These are phyloP conservation scores for Grammomys dolichurus DNA, from an alignment of 2,113 vertebrate genomes.

Conservation along the genomic window DNA sequence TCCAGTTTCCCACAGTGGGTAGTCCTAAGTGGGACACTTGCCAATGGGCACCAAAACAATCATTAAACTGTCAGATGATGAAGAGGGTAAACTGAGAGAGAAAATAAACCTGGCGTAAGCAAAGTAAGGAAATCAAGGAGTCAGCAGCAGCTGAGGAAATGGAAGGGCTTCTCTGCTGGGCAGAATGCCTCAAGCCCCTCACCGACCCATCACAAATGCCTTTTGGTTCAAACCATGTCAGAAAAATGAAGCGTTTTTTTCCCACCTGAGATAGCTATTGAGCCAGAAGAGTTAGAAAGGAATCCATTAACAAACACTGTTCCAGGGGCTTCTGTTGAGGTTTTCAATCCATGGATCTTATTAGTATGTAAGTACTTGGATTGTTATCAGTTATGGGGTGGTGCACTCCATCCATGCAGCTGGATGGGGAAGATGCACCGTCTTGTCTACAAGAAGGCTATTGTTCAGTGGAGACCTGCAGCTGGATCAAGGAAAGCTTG, in stretches of 20 bases:
- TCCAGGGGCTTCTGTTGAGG: neutral
- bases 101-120: neutral
- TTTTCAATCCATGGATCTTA: neutral
- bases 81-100: slow-evolving; percentile 60
- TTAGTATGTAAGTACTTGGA: neutral
- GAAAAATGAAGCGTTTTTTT: neutral
- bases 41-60: slow-evolving; percentile 48
- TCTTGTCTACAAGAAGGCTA: neutral
- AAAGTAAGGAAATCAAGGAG: neutral
- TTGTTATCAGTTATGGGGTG: neutral
- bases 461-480: neutral
- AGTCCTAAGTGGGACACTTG: slow-evolving; percentile 57
- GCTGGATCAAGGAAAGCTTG: neutral
- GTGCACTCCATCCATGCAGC: neutral
- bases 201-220: neutral
- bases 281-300: slow-evolving; percentile 7
- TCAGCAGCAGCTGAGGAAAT: neutral
- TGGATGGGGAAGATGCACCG: neutral
- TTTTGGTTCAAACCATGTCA: neutral
- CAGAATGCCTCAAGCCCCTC: rapidly evolving
- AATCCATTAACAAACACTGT: neutral
- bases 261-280: neutral
- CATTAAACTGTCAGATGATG: slow-evolving; percentile 25
- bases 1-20: slow-evolving; percentile 44
- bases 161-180: too few relatives aligned